Evolutionary conservation across 2,797 vertebrate species (phyloP), one percentile per base, ranked within the genome.

Genomic region (Tragelaphus eurycerus): DNA sequence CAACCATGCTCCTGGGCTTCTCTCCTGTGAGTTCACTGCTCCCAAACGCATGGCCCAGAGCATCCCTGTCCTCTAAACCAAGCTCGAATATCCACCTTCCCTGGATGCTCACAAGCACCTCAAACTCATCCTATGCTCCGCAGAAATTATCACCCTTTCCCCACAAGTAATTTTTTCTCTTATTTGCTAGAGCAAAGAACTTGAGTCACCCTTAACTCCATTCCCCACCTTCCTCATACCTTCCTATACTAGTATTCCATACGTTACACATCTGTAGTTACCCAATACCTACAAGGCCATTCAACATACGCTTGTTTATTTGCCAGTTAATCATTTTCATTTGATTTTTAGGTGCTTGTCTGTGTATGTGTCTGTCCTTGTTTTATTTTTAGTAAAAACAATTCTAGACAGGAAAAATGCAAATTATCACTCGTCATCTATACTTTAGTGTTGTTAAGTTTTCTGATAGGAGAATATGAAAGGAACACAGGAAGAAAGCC

Each of bases 381-480:
- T 54, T 95, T 87, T 79, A 71, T 76, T 93, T 23, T 95, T 83
- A 60, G 27, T 64, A 95, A 96, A 96, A 86, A 21, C 10, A 89
- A 21, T 52, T 86, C 29, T 57, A 88, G 55, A 7, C 31, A 86
- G 38, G 27, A 23, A 60, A 29, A 64, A 71, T 43, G 55, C 17
- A 76, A 74, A 27, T 50, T 57, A 76, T 64, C n/a, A 23, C 19
- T 29, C 82, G 21, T 78, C 60, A 93, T 38, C 91, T 93, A 87
- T 54, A 55, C 60, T 91, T 82, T 59, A 92, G 50, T 96, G 27
- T 94, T 29, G 89, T 54, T 91, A 27, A 57, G 6, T 71, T 89
- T 91, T 60, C 38, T 27, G 11, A 67, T 38, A 84, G 55, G 54
- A 79, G 52, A 52, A 23, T 71, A 27, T 52, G 27, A 60, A 90